Conservation (phyloP, 2,113 vertebrate genomes). For the Siniperca knerii region DNA sequence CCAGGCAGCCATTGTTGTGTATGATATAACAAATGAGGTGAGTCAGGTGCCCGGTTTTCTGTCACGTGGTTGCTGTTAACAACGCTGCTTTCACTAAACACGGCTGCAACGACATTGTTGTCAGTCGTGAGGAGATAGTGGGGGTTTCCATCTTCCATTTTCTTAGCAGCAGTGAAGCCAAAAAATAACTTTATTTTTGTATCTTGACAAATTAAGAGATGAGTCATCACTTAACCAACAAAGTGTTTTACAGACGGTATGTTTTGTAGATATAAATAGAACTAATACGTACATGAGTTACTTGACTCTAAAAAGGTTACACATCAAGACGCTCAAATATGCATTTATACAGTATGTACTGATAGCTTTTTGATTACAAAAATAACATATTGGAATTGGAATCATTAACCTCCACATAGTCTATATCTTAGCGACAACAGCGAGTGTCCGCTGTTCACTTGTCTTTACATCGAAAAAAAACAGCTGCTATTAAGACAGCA, state of each 20-base stretch:
- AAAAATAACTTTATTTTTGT: constrained; percentile 29
- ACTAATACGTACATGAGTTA: not conserved
- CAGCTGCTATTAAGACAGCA: not conserved
- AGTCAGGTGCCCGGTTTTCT: constrained; percentile 47
- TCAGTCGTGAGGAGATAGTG: not conserved
- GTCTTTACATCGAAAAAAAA: not conserved
- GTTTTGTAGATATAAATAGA: not conserved
- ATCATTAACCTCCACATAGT: not conserved
- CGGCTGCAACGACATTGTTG: not conserved
- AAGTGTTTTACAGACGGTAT: not conserved
- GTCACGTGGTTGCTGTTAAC: not conserved
- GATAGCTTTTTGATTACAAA: not conserved
- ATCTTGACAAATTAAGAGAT: constrained; percentile 1
- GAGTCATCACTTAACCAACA: constrained; percentile 16
- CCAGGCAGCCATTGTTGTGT: constrained; percentile 99
- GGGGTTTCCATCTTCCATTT: not conserved
- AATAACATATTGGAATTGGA: not conserved
- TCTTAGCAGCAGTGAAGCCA: not conserved
- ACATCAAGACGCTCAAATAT: not conserved
- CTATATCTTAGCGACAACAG: not conserved
- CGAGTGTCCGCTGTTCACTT: not conserved
- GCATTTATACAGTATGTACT: no score
- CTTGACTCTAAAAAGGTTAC: not conserved
- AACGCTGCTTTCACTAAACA: not conserved
- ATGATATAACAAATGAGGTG: constrained; percentile 99